A percentile compares a stretch with the other conserved stretches of the same genome.
These are phyloP conservation scores for Cettia cetti DNA, from an alignment of 2,113 vertebrate species.

Conservation along the genomic window DNA sequence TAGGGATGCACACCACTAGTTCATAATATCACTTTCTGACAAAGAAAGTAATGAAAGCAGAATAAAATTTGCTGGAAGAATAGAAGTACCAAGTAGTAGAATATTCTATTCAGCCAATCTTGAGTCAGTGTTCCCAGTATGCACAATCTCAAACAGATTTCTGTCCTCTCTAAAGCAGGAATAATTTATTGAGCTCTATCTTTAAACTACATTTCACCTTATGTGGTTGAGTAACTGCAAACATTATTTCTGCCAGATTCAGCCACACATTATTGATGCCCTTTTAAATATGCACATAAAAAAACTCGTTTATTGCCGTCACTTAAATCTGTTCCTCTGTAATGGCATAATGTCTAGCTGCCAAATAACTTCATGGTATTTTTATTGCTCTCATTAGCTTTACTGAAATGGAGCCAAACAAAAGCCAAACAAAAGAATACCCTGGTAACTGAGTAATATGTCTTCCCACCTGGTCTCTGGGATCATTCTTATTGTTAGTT, in stretches of 20 bases:
- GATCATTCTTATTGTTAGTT: not conserved
- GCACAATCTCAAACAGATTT: not conserved
- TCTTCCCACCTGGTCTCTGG: not conserved
- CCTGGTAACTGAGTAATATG: not conserved
- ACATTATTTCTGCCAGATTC: not conserved
- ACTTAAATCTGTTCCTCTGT: not conserved
- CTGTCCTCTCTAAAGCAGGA: not conserved
- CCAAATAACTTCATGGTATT: not conserved
- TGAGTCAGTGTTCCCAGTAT: not conserved
- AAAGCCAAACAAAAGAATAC: not conserved
- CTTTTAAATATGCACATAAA: not conserved
- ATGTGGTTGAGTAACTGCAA: not conserved
- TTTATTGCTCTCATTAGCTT: slow-evolving; percentile 14
- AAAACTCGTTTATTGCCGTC: fast-evolving
- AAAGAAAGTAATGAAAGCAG: not conserved
- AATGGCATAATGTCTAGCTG: not conserved
- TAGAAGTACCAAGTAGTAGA: not conserved
- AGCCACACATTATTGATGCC: not conserved
- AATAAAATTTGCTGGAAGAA: not conserved
- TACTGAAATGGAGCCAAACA: not conserved
- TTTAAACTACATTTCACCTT: not conserved
- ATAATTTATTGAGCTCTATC: not conserved
- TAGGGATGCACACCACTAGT: fast-evolving
- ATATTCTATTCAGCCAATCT: not conserved
- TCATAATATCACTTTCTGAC: not conserved